Percentiles rank a stretch among this genome's conserved stretches.
Evolutionary conservation across 2,113 vertebrate genomes (phyloP).

Genomic region (Abramis brama): DNA sequence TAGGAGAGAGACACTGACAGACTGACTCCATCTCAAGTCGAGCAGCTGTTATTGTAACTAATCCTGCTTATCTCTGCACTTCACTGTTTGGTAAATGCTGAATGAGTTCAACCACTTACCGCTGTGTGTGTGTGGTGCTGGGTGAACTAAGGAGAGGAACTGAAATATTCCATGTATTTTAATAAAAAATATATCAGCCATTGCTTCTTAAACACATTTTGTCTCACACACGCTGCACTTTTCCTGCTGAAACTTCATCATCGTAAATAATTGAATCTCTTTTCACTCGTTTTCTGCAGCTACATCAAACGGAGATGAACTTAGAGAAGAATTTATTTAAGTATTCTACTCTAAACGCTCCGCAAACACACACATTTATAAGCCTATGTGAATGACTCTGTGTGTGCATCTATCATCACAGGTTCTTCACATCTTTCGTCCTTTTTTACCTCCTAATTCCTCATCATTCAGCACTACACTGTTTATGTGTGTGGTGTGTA

Average conservation of each 20-base stretch:
- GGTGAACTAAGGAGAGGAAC: slow-evolving; percentile 10
- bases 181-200: neutral
- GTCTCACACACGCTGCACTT: neutral
- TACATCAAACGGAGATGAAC: neutral
- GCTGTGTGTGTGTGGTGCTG: neutral
- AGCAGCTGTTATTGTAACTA: slow-evolving; percentile 45
- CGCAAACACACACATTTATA: slow-evolving; percentile 33
- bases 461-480: slow-evolving; percentile 36
- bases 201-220: slow-evolving; percentile 29
- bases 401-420: slow-evolving; percentile 38
- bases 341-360: slow-evolving; percentile 12
- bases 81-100: slow-evolving; percentile 33
- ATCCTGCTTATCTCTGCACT: slow-evolving; percentile 47
- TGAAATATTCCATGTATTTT: slow-evolving; percentile 25
- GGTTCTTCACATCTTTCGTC: slow-evolving; percentile 25
- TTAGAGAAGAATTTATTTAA: slow-evolving; percentile 13
- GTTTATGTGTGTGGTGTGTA: neutral
- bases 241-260: slow-evolving; percentile 17
- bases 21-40: slow-evolving; percentile 17
- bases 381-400: neutral
- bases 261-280: slow-evolving; percentile 27
- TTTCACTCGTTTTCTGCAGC: slow-evolving; percentile 4
- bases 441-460: slow-evolving; percentile 37
- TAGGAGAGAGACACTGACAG: slow-evolving; percentile 41
- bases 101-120: neutral